Base-by-base conservation (phyloP, 2,888 invertebrate genomes). In the Eupeodes luniger region DNA sequence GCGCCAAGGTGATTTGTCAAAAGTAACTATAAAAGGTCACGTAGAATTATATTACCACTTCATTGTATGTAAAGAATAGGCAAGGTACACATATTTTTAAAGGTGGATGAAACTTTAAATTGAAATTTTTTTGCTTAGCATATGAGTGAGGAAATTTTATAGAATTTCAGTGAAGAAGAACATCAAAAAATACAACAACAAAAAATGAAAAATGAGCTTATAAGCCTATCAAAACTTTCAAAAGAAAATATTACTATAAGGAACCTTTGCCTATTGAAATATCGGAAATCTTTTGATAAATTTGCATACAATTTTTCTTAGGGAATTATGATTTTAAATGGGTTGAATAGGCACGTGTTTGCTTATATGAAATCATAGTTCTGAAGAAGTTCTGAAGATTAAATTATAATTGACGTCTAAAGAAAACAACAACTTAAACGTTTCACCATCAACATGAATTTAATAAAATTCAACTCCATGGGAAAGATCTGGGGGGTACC, bases 1-100 rank as follows among this genome's bases (percentile, higher is more conserved):
- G 47, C 47, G 9, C n/a, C 11, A 74, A 51, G 61, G 67, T 55
- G 27, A 53, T 53, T 69, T 69, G 69, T 51, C 51, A 69, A 69
- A 69, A 66, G 14, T 10, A 27, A 62, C 47, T 47, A n/a, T 61
- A 53, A 75, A 81, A 66, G 11, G 55, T 14, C 66, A 66, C 66
- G 62, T 62, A 62, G 10, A 62, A 64, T 64, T 19, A 49, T 14
- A 49, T 27, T 19, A 66, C 1, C 12, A 36, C 11, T 34, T 64
- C 44, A 47, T 47, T 64, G 44, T 64, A 27, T 12, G 19, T 47
- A 5, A 64, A 19, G 19, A 3, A 10, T 14, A 19, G 19, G 1
- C 4, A 14, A 14, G 51, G 14, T 5, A 14, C 40, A 9, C 40
- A 40, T 9, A 40, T 40, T 7, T 40, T 40, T 9, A 40, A 40